A percentile compares a stretch with the other conserved stretches of the same genome.
These are phyloP conservation scores for Parnassius apollo DNA, from an alignment of 2,888 invertebrate genomes.

Conservation along the genomic window DNA sequence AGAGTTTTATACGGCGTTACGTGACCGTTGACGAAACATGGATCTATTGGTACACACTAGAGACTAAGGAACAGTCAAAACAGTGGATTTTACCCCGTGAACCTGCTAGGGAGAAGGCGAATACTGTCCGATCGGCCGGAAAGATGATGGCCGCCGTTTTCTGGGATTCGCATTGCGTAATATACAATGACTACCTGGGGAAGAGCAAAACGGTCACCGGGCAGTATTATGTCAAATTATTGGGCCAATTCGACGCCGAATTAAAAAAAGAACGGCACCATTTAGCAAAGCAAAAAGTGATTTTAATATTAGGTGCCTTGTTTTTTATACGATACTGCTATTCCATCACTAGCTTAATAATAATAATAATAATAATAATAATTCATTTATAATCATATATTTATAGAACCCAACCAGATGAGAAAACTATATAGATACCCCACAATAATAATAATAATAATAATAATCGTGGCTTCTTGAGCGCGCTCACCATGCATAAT, in stretches of 20 bases:
- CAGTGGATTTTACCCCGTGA: background rate
- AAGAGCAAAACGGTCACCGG: constrained; percentile 34
- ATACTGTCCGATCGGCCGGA: constrained; percentile 20
- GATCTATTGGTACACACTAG: background rate
- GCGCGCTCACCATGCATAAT: too few species aligned
- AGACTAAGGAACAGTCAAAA: too few species aligned
- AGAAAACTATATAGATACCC: too few species aligned
- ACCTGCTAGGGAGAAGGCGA: constrained; percentile 34
- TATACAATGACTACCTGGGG: constrained; percentile 32
- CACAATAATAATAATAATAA: too few species aligned
- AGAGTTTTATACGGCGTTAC: too few species aligned
- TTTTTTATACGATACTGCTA: too few species aligned
- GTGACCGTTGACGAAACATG: background rate
- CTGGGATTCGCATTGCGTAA: constrained; percentile 31
- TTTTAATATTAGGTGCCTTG: constrained; percentile 22
- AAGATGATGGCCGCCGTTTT: too few species aligned
- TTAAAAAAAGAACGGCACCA: constrained; percentile 23
- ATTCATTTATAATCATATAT: too few species aligned
- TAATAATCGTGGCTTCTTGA: too few species aligned
- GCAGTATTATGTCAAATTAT: constrained; percentile 28
- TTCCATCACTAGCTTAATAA: too few species aligned
- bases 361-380: too few species aligned
- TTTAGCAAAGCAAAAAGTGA: constrained; percentile 37
- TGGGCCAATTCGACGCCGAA: constrained; percentile 2
- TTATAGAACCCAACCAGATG: too few species aligned